These are phyloP conservation scores for Dynastes tityus DNA, from an alignment of 2,888 invertebrate species.

Conservation along the genomic window DNA sequence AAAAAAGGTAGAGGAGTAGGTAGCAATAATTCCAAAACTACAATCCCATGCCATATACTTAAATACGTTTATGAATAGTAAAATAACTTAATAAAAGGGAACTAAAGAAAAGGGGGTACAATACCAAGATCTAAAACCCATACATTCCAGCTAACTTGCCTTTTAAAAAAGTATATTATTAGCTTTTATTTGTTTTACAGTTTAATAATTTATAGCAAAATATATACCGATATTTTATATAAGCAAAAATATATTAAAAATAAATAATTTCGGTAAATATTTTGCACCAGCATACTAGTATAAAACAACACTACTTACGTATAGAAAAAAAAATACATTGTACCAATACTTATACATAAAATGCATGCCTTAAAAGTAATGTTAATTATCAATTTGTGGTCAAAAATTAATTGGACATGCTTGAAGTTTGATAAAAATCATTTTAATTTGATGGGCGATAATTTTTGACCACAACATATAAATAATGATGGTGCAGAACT, in stretches of 20 bases:
- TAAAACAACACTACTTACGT: constrained; percentile 15
- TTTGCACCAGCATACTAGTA: background rate
- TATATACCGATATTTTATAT: too few species aligned
- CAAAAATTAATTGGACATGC: background rate
- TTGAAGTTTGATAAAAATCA: too few species aligned
- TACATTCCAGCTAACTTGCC: constrained; percentile 44
- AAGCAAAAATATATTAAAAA: too few species aligned
- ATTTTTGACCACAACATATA: background rate
- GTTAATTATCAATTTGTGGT: background rate
- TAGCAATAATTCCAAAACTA: constrained; percentile 6
- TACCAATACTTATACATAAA: background rate
- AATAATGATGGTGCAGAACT: constrained; percentile 19
- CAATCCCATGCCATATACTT: constrained; percentile 35
- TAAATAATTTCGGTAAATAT: too few species aligned
- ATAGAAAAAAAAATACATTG: background rate
- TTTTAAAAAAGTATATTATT: constrained; percentile 57
- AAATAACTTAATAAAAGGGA: background rate
- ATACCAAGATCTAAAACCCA: constrained; percentile 18
- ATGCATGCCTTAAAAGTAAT: background rate
- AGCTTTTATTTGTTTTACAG: constrained; percentile 63
- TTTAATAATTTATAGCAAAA: background rate
- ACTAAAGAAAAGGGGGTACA: background rate
- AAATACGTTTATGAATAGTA: background rate
- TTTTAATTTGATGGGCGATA: too few species aligned
- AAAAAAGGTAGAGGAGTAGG: background rate